Evolutionary conservation across 2,113 vertebrate genomes (phyloP).

Genomic region (Callaeas wilsoni): DNA sequence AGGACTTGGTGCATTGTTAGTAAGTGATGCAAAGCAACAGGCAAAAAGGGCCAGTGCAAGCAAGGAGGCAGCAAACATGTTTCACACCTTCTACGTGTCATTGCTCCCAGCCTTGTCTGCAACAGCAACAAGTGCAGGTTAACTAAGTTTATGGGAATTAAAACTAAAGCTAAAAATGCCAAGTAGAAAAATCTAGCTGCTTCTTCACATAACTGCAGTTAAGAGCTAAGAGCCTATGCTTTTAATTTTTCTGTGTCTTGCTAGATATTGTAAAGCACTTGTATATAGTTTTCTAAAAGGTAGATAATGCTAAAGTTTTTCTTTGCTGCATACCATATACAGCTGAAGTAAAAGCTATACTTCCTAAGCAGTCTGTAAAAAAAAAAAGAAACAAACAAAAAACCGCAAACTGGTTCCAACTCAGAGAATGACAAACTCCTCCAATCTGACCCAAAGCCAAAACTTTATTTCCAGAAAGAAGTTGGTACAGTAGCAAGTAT

Average conservation of each 20-base stretch:
- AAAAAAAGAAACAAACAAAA: no score
- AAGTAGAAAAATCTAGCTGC: background rate
- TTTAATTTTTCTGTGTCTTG: background rate
- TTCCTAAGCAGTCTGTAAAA: background rate
- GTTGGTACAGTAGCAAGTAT: background rate
- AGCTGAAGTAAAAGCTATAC: background rate
- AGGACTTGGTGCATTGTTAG: constrained; percentile 16
- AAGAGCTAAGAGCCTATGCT: background rate
- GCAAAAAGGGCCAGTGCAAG: background rate
- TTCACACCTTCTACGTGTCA: background rate
- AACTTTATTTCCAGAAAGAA: background rate
- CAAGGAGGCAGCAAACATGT: background rate
- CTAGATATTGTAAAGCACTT: background rate
- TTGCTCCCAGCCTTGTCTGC: background rate
- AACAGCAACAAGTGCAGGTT: background rate
- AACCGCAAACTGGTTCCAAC: background rate
- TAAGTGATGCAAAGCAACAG: constrained; percentile 50
- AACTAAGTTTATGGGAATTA: background rate
- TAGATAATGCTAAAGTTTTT: background rate
- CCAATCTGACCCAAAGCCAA: background rate
- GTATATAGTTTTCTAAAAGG: background rate
- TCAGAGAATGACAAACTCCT: background rate
- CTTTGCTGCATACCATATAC: background rate
- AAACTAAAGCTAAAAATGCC: background rate
- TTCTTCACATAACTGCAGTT: background rate